Evolutionary conservation across 2,113 vertebrate species (phyloP).

Genomic region (Grantiella picta): DNA sequence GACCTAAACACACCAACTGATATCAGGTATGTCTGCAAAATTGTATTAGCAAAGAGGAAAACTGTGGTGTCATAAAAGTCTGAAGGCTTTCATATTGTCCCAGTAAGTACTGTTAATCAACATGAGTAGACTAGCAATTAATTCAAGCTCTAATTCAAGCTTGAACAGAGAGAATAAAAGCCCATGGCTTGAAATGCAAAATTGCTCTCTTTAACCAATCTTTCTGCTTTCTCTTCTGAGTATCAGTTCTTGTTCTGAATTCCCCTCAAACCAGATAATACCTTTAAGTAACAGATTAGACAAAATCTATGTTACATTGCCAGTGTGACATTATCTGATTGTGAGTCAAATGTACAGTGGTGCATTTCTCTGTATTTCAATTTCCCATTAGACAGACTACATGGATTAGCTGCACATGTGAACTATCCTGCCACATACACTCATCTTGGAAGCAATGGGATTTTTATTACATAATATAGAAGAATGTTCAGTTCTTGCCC

Average conservation of each 20-base stretch:
- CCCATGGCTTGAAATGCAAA: neutral
- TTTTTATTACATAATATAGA: conserved; percentile 26
- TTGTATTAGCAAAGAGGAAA: neutral
- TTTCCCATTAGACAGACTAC: neutral
- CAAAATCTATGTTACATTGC: neutral
- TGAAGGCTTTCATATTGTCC: neutral
- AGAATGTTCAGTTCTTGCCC: conserved; percentile 27
- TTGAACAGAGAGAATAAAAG: neutral
- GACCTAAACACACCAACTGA: neutral
- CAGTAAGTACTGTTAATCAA: neutral
- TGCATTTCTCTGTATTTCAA: neutral
- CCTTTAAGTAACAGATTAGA: neutral
- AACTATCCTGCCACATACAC: neutral
- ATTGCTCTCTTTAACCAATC: neutral
- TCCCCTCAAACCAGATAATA: neutral
- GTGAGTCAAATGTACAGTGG: neutral
- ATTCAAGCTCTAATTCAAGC: neutral
- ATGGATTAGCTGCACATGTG: neutral
- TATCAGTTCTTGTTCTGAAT: neutral
- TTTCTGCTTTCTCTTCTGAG: neutral
- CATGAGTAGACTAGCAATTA: neutral
- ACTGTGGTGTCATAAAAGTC: neutral
- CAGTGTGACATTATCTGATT: neutral
- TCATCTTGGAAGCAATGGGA: conserved; percentile 1
- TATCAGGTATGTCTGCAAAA: neutral